These are phyloP conservation scores for Chamaetylas fuelleborni DNA, from an alignment of 2,113 vertebrate genomes.

Conservation along the genomic window DNA sequence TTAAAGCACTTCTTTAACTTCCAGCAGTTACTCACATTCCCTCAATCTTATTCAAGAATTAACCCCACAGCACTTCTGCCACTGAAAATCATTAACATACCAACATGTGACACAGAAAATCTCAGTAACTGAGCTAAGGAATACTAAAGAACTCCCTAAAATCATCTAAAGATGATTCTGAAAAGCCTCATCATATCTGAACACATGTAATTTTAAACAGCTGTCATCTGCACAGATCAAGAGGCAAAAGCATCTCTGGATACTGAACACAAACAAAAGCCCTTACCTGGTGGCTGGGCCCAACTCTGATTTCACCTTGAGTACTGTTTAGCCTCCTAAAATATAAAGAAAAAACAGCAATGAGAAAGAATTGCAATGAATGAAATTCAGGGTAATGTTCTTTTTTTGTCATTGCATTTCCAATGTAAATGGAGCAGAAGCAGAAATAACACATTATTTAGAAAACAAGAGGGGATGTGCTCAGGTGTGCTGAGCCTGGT, in stretches of 20 bases:
- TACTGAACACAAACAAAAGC: neutral
- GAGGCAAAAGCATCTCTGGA: neutral
- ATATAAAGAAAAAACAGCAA: neutral
- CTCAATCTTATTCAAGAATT: neutral
- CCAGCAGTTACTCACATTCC: neutral
- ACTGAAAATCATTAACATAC: neutral
- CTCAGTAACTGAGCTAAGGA: neutral
- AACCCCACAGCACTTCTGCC: neutral
- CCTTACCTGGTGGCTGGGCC: constrained; percentile 96
- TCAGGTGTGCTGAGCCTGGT: neutral
- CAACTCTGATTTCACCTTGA: constrained; percentile 97
- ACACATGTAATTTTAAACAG: neutral
- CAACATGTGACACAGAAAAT: neutral
- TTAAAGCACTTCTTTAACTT: neutral
- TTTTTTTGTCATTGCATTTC: neutral
- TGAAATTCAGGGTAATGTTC: neutral
- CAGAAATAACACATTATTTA: neutral
- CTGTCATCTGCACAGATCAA: neutral
- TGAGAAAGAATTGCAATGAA: neutral
- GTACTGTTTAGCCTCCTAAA: constrained; percentile 97
- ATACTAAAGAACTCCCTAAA: neutral
- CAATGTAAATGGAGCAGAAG: neutral
- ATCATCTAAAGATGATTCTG: neutral
- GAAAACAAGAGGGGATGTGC: neutral
- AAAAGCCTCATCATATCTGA: neutral